A percentile compares a stretch with the other conserved stretches of the same genome.
Conservation (phyloP, 2,888 invertebrate species). For the Volucella zonaria region DNA sequence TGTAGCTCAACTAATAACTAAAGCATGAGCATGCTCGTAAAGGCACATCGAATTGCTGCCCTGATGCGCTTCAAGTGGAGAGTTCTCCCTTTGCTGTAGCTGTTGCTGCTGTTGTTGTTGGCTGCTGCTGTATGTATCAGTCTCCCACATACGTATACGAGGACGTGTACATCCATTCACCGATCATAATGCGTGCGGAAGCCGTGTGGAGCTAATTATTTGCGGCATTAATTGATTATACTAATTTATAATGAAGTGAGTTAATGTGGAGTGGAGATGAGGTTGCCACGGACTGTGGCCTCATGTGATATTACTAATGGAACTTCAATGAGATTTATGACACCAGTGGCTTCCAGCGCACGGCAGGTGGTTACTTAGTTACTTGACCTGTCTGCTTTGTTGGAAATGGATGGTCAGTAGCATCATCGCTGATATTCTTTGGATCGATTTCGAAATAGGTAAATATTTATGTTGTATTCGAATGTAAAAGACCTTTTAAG, state of each 20-base stretch:
- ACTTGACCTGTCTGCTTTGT: conserved; percentile 34
- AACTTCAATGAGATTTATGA: conserved; percentile 73
- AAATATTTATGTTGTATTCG: conserved; percentile 24
- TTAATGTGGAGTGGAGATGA: conserved; percentile 40
- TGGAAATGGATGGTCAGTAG: conserved; percentile 7
- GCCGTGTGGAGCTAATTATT: conserved; percentile 70
- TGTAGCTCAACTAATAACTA: conserved; percentile 63
- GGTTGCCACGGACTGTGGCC: conserved; percentile 48
- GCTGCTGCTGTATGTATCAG: background rate
- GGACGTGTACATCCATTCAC: conserved; percentile 17
- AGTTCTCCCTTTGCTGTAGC: conserved; percentile 36
- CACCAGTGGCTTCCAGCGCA: conserved; percentile 59
- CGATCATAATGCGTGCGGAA: conserved; percentile 63
- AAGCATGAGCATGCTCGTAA: conserved; percentile 52
- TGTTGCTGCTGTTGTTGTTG: background rate
- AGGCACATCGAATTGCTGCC: conserved; percentile 47
- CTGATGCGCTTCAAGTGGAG: conserved; percentile 38
- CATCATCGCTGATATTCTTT: conserved; percentile 40
- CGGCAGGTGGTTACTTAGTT: conserved; percentile 66
- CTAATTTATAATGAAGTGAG: conserved; percentile 71
- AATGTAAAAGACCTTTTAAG: conserved; percentile 6
- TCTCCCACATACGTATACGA: conserved; percentile 20
- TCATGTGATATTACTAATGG: conserved; percentile 65
- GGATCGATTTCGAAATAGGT: conserved; percentile 32
- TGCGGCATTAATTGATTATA: conserved; percentile 72